Base-by-base conservation (phyloP, 1,140 invertebrate genomes). In the Adelges cooleyi region DNA sequence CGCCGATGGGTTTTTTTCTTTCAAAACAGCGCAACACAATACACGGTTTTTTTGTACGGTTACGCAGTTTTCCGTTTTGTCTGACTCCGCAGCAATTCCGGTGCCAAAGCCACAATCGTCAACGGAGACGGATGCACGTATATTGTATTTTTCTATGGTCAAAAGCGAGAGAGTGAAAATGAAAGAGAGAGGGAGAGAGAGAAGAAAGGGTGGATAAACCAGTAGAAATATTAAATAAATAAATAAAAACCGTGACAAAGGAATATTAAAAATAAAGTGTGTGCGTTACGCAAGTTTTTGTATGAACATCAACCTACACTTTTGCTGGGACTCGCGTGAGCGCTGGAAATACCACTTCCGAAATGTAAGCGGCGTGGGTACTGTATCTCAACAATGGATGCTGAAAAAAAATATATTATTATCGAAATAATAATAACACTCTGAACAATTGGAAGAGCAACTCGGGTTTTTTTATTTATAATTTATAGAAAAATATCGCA, bases 201-300 rank as follows among this genome's bases (percentile, higher is more conserved):
- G 29, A 33, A 33, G 5, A 33, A 33, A 11, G 11, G 5, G 11
- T 33, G 29, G 29, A 33, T n/a, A n/a, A 33, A 33, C 29, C 11
- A 33, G 29, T 6, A 33, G 11, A 33, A 33, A 11, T 33, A 5
- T 33, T 11, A 33, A 33, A 33, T 6, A 33, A 33, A 33, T 33
- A 5, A n/a, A n/a, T n/a, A n/a, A n/a, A n/a, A n/a, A 22, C 20
- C 10, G n/a, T 54, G 52, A 54, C 52, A 25, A 22, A 54, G 33
- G 52, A 54, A 40, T 38, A 54, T 54, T 40, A 54, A 54, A 54
- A 54, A 54, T 54, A 54, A 54, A 42, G 4, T n/a, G 52, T 22
- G 18, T 54, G 53, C n/a, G 53, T 56, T 44, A 56, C 36, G 53
- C 53, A 44, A 56, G 38, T 56, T 56, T 56, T 17, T 54, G 52